phyloP scores from a whole-genome alignment of 2,797 vertebrate genomes.

The Clarias fuscus region DNA sequence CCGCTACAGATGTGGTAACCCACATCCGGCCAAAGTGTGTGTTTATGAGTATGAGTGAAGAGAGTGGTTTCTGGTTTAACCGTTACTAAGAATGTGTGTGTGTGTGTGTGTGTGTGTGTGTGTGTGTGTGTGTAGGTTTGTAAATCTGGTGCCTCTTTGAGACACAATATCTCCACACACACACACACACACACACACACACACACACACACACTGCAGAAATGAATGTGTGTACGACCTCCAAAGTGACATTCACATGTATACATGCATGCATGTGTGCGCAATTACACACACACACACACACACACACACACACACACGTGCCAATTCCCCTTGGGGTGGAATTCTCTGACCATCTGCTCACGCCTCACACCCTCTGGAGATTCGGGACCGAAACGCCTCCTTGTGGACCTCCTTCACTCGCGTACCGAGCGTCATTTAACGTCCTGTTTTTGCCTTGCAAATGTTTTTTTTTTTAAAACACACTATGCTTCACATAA shows the following conservation, averaged over 20 bases:
- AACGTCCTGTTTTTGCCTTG: neutral
- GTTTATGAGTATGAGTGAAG: neutral
- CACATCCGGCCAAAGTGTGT: neutral
- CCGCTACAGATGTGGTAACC: neutral
- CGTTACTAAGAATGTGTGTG: neutral
- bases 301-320: neutral
- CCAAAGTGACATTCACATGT: neutral
- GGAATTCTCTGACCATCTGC: constrained; percentile 15
- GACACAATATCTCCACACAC: neutral
- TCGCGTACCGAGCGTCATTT: neutral
- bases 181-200: neutral
- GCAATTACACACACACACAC: neutral
- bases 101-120: constrained; percentile 8
- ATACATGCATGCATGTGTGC: neutral
- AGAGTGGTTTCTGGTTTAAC: neutral
- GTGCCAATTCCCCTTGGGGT: neutral
- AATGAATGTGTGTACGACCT: neutral
- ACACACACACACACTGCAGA: neutral
- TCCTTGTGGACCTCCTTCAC: constrained; percentile 12
- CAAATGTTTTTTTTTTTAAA: no score
- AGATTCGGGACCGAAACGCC: neutral
- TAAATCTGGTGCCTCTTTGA: neutral
- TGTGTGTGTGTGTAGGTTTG: constrained; percentile 10
- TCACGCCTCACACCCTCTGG: neutral
- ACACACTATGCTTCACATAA: neutral